phyloP scores from a whole-genome alignment of 2,113 vertebrate genomes.

The Cardinalis cardinalis region DNA sequence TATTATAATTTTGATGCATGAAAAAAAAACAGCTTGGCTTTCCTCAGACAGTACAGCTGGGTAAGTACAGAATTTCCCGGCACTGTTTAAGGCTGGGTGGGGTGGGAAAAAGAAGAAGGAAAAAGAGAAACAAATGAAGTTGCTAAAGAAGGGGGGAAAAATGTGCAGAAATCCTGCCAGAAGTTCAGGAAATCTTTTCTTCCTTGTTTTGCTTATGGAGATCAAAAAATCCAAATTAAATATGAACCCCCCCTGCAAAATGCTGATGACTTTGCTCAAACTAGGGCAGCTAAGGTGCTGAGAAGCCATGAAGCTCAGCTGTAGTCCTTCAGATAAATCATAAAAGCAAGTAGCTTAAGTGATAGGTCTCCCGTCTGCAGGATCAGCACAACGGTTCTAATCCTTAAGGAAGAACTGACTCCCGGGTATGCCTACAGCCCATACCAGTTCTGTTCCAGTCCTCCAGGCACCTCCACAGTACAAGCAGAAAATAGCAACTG shows the following conservation, averaged over 20 bases:
- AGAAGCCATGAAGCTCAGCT: neutral
- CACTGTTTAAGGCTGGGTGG: slow-evolving; percentile 20
- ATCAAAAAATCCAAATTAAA: neutral
- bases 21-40: slow-evolving; percentile 16
- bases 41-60: slow-evolving; percentile 20
- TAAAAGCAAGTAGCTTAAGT: neutral
- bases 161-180: neutral
- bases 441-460: neutral
- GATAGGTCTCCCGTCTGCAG: neutral
- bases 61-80: slow-evolving; percentile 41
- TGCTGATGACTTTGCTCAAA: neutral
- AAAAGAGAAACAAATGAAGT: neutral
- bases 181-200: neutral
- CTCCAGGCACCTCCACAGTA: neutral
- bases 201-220: neutral
- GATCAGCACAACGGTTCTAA: neutral
- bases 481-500: neutral
- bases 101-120: slow-evolving; percentile 8
- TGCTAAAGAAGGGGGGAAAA: neutral
- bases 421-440: neutral
- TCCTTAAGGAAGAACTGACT: neutral
- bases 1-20: slow-evolving; percentile 34
- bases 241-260: neutral
- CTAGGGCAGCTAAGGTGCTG: neutral
- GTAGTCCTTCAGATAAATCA: neutral